phyloP scores from a whole-genome alignment of 1,140 invertebrate species.

The Mylabris phalerata region DNA sequence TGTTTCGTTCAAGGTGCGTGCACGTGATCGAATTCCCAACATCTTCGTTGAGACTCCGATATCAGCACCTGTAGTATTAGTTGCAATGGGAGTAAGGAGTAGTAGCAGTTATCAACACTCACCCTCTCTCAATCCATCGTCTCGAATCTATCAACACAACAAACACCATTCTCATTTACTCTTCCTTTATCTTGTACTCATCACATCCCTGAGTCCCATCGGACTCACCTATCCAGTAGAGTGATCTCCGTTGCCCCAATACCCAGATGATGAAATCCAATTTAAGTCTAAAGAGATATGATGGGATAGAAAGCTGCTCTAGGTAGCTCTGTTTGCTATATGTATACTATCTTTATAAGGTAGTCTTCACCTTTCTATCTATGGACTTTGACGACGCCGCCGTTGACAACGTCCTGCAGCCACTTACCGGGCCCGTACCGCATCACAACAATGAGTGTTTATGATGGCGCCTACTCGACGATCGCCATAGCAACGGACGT shows the following conservation, averaged over 20 bases:
- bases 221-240: conserved; percentile 12
- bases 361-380: background rate
- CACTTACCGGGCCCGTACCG: conserved; percentile 36
- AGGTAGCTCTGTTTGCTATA: background rate
- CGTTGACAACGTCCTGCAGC: conserved; percentile 32
- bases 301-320: no score
- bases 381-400: background rate
- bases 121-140: conserved; percentile 8
- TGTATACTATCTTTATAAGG: background rate
- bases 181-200: conserved; percentile 28
- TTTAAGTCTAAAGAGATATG: conserved; percentile 28
- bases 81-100: no score
- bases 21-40: conserved; percentile 29
- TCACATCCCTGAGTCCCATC: conserved; percentile 17
- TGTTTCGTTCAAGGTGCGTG: conserved; percentile 19
- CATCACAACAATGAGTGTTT: conserved; percentile 44
- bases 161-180: conserved; percentile 30
- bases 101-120: conserved; percentile 10
- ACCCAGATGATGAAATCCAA: conserved; percentile 33
- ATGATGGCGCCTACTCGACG: conserved; percentile 43
- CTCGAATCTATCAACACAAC: conserved; percentile 23
- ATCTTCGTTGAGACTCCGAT: conserved; percentile 10
- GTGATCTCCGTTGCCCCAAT: background rate
- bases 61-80: conserved; percentile 17
- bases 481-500: conserved; percentile 39